These are phyloP conservation scores for Calyptomena viridis DNA, from an alignment of 2,113 vertebrate genomes.

Conservation along the genomic window DNA sequence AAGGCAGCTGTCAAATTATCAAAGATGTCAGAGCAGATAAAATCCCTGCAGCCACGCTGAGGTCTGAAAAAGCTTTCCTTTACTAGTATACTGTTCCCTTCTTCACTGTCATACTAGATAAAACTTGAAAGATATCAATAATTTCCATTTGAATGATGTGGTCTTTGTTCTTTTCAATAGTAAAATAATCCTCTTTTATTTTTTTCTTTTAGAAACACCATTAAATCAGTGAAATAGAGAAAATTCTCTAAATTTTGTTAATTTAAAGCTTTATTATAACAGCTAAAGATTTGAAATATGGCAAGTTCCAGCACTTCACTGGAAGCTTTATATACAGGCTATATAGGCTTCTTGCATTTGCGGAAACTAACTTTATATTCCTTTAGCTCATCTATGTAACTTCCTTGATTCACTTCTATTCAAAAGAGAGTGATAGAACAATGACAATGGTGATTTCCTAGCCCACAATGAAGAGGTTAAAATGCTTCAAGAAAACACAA, in stretches of 20 bases:
- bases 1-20: conserved; percentile 37
- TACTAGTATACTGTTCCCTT: background rate
- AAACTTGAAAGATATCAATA: background rate
- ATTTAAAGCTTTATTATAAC: conserved; percentile 19
- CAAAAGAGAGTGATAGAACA: background rate
- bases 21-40: conserved; percentile 27
- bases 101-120: background rate
- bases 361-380: background rate
- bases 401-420: conserved; percentile 53
- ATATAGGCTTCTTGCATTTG: background rate
- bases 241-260: background rate
- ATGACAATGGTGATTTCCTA: background rate
- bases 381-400: conserved; percentile 7
- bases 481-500: background rate
- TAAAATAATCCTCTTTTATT: background rate
- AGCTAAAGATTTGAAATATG: conserved; percentile 39
- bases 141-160: conserved; percentile 41
- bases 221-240: background rate
- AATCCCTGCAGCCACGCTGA: background rate
- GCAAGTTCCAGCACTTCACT: background rate
- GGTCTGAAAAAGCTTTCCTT: conserved; percentile 41
- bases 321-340: background rate
- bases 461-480: background rate
- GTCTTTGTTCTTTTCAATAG: background rate
- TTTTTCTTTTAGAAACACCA: background rate